Evolutionary conservation across 2,888 invertebrate genomes (phyloP).

Genomic region (Sinopyrophorus schimmeli): DNA sequence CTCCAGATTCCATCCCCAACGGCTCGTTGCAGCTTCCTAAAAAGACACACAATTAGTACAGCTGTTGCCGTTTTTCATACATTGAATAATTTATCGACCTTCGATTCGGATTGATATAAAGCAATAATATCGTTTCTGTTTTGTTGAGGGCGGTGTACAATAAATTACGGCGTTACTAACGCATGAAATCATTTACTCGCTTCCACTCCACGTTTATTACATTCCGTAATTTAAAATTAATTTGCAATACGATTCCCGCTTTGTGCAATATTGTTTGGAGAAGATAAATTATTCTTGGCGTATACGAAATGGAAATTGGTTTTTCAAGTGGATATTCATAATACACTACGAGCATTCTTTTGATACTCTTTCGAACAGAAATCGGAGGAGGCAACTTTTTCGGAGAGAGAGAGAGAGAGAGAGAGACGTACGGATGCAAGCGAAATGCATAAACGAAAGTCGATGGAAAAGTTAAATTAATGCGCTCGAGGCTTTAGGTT

Average conservation of each 20-base stretch:
- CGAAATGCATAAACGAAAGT: slow-evolving; percentile 33
- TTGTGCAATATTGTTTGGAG: slow-evolving; percentile 32
- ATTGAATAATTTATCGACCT: slow-evolving; percentile 30
- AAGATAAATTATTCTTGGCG: slow-evolving; percentile 31
- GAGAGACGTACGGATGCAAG: no score
- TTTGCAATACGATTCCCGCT: slow-evolving; percentile 32
- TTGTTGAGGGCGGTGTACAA: slow-evolving; percentile 27
- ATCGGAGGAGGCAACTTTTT: no score
- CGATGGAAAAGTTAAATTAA: slow-evolving; percentile 44
- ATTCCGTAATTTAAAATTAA: slow-evolving; percentile 32
- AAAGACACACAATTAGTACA: slow-evolving; percentile 18
- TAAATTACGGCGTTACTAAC: slow-evolving; percentile 30
- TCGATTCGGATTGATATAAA: slow-evolving; percentile 28
- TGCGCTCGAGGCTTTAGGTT: slow-evolving; percentile 43
- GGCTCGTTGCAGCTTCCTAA: slow-evolving; percentile 65
- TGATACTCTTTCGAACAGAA: slow-evolving; percentile 9
- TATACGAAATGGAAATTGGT: slow-evolving; percentile 32
- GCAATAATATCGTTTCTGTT: slow-evolving; percentile 30
- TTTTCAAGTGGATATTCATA: slow-evolving; percentile 32
- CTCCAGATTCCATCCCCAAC: slow-evolving; percentile 74
- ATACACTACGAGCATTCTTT: slow-evolving; percentile 26
- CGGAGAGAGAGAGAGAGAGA: no score
- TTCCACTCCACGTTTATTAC: slow-evolving; percentile 31
- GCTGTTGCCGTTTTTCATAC: slow-evolving; percentile 20
- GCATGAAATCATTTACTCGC: slow-evolving; percentile 33